Percentiles rank a stretch among this genome's conserved stretches.
Conservation (phyloP, 2,888 invertebrate genomes). For the Ametastegia equiseti region DNA sequence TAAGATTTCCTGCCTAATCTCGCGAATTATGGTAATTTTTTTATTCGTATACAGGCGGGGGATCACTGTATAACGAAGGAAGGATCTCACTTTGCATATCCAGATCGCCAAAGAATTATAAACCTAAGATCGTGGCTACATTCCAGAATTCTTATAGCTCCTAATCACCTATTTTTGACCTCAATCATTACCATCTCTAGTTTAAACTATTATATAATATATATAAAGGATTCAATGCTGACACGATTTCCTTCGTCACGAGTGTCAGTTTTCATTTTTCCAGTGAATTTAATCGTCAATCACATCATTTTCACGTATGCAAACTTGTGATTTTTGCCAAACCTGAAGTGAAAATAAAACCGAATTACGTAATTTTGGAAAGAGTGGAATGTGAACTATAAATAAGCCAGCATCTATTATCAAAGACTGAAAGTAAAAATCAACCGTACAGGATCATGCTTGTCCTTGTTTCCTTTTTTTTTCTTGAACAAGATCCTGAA, state of each 20-base stretch:
- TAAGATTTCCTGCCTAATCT: slow-evolving; percentile 27
- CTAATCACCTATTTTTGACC: background rate
- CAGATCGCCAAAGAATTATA: background rate
- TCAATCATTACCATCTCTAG: background rate
- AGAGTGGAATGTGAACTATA: background rate
- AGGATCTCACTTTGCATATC: background rate
- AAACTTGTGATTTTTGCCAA: no score
- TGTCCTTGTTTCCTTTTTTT: no score
- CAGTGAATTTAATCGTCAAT: no score
- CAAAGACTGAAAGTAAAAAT: background rate
- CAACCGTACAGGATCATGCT: background rate
- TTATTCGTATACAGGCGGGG: background rate
- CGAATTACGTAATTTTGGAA: no score
- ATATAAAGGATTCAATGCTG: background rate
- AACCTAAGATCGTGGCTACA: background rate
- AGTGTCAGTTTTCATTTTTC: background rate
- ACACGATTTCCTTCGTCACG: background rate
- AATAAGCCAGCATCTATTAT: background rate
- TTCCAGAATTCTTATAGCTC: background rate
- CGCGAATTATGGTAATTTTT: slow-evolving; percentile 29
- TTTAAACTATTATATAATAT: no score
- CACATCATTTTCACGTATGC: no score
- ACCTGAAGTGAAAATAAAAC: no score
- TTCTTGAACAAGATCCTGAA: no score
- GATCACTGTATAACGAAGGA: background rate